Evolutionary conservation across 2,888 invertebrate genomes (phyloP), one percentile per base, ranked within the genome.

Genomic region (Encarsia formosa): DNA sequence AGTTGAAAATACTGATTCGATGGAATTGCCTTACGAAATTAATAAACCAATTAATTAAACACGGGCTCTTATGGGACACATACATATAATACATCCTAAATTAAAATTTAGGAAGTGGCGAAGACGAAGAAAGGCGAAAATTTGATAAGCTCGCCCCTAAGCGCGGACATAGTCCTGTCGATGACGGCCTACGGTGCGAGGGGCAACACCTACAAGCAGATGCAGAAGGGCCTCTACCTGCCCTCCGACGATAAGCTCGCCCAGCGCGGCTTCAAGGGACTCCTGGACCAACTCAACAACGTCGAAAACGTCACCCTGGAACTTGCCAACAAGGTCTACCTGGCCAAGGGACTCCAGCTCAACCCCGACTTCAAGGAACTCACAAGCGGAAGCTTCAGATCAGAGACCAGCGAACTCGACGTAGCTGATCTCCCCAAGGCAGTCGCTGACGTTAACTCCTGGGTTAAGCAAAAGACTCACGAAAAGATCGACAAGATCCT

Each of bases 401-500:
- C 87, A 1, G 80, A 79, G 23, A 79, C 84, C 5, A 78, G 85
- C 63, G 75, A 76, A 37, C 56, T 88, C 0, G 69, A 88, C 64
- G 90, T 91, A 62, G 61, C 44, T 0, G 69, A 77, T 1, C 5
- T 16, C 15, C 64, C 61, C 2, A 71, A 66, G 1, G 78, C 78
- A 0, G 59, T 73, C 0, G 70, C 75, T 2, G 57, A 69, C 2
- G 91, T 96, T 42, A 97, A 96, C 68, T 63, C 70, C 34, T 93
- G 93, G 90, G 89, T 81, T 24, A 83, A 85, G 65, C 70, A 79
- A 9, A 81, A 88, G 66, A 96, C 96, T 0, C 84, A 88, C 46
- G 73, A 86, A 6, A 90, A 86, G 69, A 95, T 97, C 51, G 82
- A 83, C 60, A 79, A 91, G 63, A 77, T 96, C 3, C 73, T 96